Conservation (phyloP, 2,888 invertebrate species). For the Amblyjoppa fuscipennis region DNA sequence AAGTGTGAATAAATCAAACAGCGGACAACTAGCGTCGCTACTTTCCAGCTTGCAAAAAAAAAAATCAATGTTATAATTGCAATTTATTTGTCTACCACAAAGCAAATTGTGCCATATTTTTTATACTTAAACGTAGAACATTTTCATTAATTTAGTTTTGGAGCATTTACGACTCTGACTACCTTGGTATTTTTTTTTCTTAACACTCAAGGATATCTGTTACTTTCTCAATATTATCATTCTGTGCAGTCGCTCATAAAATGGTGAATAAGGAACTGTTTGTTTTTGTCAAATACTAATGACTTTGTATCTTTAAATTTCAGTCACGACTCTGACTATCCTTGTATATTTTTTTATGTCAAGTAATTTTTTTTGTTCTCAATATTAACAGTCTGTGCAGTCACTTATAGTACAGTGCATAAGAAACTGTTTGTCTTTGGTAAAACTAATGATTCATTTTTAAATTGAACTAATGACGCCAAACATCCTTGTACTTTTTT, state of each 20-base stretch:
- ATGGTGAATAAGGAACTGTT: conserved; percentile 39
- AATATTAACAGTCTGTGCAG: too few relatives aligned
- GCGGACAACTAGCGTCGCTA: neutral
- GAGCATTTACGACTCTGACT: neutral
- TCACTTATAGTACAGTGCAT: neutral
- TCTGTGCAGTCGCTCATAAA: too few relatives aligned
- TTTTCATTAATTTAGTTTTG: neutral
- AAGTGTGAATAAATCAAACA: neutral
- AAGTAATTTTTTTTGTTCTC: too few relatives aligned
- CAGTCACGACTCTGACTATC: neutral
- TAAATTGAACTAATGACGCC: conserved; percentile 59
- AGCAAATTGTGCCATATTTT: too few relatives aligned
- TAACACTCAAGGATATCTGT: too few relatives aligned
- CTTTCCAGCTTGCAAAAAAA: neutral
- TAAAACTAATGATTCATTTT: conserved; percentile 55
- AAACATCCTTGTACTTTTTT: neutral
- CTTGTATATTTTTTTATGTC: too few relatives aligned
- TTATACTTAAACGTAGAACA: too few relatives aligned
- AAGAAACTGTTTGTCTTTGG: conserved; percentile 23
- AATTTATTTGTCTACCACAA: neutral
- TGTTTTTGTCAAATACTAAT: neutral
- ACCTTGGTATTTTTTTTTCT: neutral
- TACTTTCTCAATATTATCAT: too few relatives aligned
- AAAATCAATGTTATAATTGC: neutral
- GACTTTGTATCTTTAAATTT: conserved; percentile 69